These are phyloP conservation scores for fruit fly (Drosophila melanogaster) DNA, from an alignment of 1,140 invertebrate genomes.

Conservation along the genomic window DNA sequence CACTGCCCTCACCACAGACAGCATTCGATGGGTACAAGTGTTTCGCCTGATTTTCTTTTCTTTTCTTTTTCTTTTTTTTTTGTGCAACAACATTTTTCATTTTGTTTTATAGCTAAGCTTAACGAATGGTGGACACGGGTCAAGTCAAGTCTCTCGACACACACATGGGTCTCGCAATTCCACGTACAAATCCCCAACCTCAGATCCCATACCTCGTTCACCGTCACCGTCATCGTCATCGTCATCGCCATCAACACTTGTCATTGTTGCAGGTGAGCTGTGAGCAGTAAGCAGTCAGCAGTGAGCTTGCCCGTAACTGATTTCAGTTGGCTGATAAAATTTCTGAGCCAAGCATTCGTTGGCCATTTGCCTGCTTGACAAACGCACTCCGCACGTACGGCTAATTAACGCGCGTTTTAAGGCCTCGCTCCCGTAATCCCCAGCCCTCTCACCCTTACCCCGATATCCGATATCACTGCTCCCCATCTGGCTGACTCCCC, in stretches of 20 bases:
- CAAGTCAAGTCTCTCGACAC: constrained; percentile 54
- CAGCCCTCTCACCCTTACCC: neutral
- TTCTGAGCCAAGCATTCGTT: constrained; percentile 36
- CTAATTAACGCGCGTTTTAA: constrained; percentile 76
- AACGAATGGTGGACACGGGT: constrained; percentile 55
- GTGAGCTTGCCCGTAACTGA: constrained; percentile 57
- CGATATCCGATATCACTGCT: neutral
- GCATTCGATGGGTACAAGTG: constrained; percentile 43
- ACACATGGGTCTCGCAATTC: constrained; percentile 45
- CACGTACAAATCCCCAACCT: constrained; percentile 43
- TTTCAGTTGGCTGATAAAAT: constrained; percentile 71
- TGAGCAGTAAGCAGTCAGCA: too few relatives aligned
- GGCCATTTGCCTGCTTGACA: constrained; percentile 60
- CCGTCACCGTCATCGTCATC: constrained; percentile 33
- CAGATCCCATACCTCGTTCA: constrained; percentile 38
- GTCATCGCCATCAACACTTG: constrained; percentile 61
- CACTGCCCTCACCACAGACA: constrained; percentile 19
- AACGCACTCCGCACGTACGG: constrained; percentile 77
- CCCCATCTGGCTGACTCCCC: constrained; percentile 20
- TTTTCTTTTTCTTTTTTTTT: constrained; percentile 15
- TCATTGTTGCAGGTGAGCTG: constrained; percentile 78
- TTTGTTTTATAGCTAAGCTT: constrained; percentile 68
- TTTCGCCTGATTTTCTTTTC: constrained; percentile 16
- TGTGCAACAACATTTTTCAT: constrained; percentile 79
- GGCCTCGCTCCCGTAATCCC: constrained; percentile 37